Evolutionary conservation across 2,888 invertebrate species (phyloP).

Genomic region (Stenolophus ochropezus): DNA sequence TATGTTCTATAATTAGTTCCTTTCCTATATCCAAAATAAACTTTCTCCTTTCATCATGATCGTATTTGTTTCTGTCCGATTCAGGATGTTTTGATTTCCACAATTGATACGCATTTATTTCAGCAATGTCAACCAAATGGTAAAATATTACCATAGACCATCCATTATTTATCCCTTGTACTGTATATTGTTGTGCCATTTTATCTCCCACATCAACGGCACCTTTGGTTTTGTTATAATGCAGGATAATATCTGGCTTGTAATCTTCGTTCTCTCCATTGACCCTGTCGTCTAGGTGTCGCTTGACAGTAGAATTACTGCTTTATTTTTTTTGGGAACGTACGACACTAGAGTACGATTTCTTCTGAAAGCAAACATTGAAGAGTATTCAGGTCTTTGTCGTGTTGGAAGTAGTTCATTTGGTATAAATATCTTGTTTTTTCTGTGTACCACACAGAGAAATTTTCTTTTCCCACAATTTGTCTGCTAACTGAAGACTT

Average conservation of each 20-base stretch:
- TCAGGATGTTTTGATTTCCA: slow-evolving; percentile 59
- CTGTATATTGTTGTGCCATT: slow-evolving; percentile 61
- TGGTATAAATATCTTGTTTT: slow-evolving; percentile 61
- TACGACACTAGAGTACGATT: slow-evolving; percentile 43
- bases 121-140: slow-evolving; percentile 61
- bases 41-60: slow-evolving; percentile 14
- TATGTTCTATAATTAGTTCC: too few species aligned
- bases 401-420: slow-evolving; percentile 52
- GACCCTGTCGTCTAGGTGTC: slow-evolving; percentile 59
- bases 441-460: slow-evolving; percentile 57
- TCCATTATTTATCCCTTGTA: slow-evolving; percentile 61
- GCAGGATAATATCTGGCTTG: slow-evolving; percentile 63
- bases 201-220: slow-evolving; percentile 63
- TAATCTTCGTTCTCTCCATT: slow-evolving; percentile 58
- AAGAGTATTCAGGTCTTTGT: slow-evolving; percentile 56
- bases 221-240: slow-evolving; percentile 64
- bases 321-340: slow-evolving; percentile 36
- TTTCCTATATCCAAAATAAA: too few species aligned
- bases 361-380: slow-evolving; percentile 62
- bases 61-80: not conserved
- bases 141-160: slow-evolving; percentile 64
- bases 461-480: slow-evolving; percentile 42
- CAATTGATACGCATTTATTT: slow-evolving; percentile 60
- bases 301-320: slow-evolving; percentile 57
- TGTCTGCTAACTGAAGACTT: slow-evolving; percentile 54